These are phyloP conservation scores for Eulimnadia texana DNA, from an alignment of 1,140 invertebrate genomes.

Conservation along the genomic window DNA sequence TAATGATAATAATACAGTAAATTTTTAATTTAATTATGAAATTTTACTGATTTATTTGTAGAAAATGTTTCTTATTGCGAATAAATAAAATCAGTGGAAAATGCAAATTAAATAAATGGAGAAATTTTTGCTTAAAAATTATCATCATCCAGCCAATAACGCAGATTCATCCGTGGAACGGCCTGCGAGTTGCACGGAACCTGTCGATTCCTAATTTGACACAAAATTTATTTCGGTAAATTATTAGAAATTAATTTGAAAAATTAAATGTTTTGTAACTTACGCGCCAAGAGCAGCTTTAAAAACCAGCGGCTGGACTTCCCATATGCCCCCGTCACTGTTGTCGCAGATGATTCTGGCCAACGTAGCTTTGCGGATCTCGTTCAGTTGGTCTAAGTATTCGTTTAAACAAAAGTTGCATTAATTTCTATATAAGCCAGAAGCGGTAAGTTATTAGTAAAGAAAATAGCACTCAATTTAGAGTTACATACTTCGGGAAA, in stretches of 20 bases:
- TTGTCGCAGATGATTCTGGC: slow-evolving; percentile 89
- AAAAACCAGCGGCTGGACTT: slow-evolving; percentile 10
- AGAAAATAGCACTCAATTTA: too few species aligned
- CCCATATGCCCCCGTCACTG: slow-evolving; percentile 41
- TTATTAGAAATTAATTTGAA: background rate
- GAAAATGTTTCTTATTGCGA: background rate
- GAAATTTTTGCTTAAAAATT: background rate
- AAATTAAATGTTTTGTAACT: background rate
- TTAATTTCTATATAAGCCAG: slow-evolving; percentile 15
- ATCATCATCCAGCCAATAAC: background rate
- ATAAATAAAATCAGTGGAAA: background rate
- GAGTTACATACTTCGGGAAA: slow-evolving; percentile 1
- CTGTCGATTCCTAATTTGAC: background rate
- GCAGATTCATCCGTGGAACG: background rate
- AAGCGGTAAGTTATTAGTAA: background rate
- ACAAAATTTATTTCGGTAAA: background rate
- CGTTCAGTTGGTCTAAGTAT: slow-evolving; percentile 69
- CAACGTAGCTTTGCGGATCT: slow-evolving; percentile 73
- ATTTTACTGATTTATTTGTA: too few species aligned
- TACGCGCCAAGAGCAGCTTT: background rate
- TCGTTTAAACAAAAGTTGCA: slow-evolving; percentile 22
- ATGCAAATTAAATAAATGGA: background rate
- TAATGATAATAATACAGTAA: too few species aligned
- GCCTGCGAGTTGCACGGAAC: background rate
- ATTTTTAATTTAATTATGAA: too few species aligned